Evolutionary conservation across 1,140 invertebrate genomes (phyloP), one percentile per base, ranked within the genome.

Genomic region (Parasteatoda tepidariorum): DNA sequence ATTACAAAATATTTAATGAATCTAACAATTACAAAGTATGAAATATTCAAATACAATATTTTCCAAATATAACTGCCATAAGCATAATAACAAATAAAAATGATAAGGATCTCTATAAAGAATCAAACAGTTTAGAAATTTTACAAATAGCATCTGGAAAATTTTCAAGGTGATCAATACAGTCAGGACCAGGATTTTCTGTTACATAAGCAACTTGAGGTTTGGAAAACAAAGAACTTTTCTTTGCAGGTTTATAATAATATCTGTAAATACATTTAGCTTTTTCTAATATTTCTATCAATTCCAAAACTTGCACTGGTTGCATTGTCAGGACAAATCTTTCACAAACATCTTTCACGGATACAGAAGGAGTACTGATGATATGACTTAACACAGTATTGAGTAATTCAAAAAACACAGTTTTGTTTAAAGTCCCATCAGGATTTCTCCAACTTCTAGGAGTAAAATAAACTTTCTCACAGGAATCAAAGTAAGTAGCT

Each of bases 391-490:
- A 38, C n/a, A 82, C 26, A n/a, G 78, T 62, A 11, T 30, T 59
- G 3, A 82, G 34, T 31, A 82, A 54, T 26, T 48, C 41, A n/a
- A 61, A 41, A 22, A 95, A 88, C 2, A 93, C 91, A 55, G 92
- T 88, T 30, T 92, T 89, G 88, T 95, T 95, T 0, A 95, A 86
- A 0, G 91, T 90, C 0, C 94, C 94, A 88, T 95, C 93, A 5
- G 95, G 90, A 82, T 92, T 91, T 71, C 93, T 92, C 95, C 94
- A 95, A 0, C 94, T 93, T 84, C 92, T 89, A 24, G 84, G 68
- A 9, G 86, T n/a, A 55, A 85, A 87, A 61, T 71, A 33, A 2
- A 86, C 38, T 9, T 66, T 48, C 57, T 82, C 59, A 6, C 18
- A 30, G 6, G n/a, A 48, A 7, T 26, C 33, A 6, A 9, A 18